Evolutionary conservation across 2,888 invertebrate species (phyloP), one percentile per base, ranked within the genome.

Genomic region (Tipula confusa): DNA sequence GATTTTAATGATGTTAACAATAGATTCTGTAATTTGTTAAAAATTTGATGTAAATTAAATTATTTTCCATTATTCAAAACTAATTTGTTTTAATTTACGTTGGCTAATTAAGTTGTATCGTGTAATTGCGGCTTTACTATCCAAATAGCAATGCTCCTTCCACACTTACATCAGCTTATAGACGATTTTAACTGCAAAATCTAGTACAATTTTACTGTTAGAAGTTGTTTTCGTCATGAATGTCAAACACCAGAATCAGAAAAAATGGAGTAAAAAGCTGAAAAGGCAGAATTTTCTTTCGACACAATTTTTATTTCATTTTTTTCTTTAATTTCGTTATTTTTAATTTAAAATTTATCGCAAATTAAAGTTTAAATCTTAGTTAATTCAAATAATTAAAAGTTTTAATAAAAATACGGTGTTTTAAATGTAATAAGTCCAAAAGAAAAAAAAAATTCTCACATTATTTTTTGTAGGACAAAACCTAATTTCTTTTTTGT

Each of bases 1-100:
- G 87, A 87, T 2, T 89, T 88, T 84, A 86, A 85, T 33, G 89
- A 89, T 85, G 86, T 89, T 33, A 89, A 89, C 85, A 89, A 89
- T 85, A 88, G 88, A 85, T 89, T 89, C 84, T 88, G 87, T 85
- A 86, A 86, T 0, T 85, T 89, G 28, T 86, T 88, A 85, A 86
- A 85, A 84, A 84, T 82, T 24, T 82, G 18, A 36, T 82, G 31
- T 13, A 24, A 24, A 64, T 24, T 64, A 64, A 64, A 64, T 11
- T 36, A 31, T 31, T 31, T 31, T 31, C 31, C 3, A 31, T 31
- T 3, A 5, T 31, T 31, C 3, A 7, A 31, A 31, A 5, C 3
- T 31, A 7, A 7, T 31, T 31, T 31, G 3, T 7, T 31, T 31
- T 31, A 7, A 5, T 5, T 31, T 31, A 31, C 31, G 31, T 7